Percentiles rank a stretch among this genome's conserved stretches.
Evolutionary conservation across 2,113 vertebrate genomes (phyloP).

Genomic region (Progne subis): DNA sequence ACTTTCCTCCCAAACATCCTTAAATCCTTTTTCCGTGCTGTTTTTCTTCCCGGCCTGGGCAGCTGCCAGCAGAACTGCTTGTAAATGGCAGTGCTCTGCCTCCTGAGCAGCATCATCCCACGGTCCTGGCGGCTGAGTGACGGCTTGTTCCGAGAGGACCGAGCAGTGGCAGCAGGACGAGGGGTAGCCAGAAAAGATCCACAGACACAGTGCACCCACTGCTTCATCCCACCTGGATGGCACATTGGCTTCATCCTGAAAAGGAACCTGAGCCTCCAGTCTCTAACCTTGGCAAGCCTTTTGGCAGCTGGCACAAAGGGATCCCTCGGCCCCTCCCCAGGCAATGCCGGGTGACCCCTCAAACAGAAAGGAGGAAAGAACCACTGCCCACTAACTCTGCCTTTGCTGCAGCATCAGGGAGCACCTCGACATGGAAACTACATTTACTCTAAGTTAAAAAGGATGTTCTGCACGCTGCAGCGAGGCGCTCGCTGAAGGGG

Average conservation of each 20-base stretch:
- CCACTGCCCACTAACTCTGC: rapidly evolving
- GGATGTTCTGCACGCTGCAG: neutral
- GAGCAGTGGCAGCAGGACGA: neutral
- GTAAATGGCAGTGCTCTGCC: conserved; percentile 39
- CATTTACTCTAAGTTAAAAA: conserved; percentile 62
- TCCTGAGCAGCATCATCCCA: conserved; percentile 30
- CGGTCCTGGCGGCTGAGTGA: neutral
- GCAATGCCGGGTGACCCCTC: neutral
- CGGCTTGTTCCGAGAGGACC: neutral
- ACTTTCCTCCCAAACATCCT: neutral
- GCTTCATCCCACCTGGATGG: neutral
- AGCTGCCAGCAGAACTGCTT: conserved; percentile 35
- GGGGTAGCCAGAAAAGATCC: neutral
- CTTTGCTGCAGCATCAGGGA: neutral
- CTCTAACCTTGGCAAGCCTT: neutral
- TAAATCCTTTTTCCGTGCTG: neutral
- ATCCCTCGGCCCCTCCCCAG: neutral
- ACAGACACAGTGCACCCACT: neutral
- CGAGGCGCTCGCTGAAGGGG: neutral
- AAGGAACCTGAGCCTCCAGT: neutral
- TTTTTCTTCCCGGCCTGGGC: neutral
- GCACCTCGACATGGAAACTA: neutral
- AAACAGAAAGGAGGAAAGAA: neutral
- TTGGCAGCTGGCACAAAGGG: rapidly evolving
- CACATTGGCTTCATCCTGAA: neutral